Base-by-base conservation (phyloP, 2,888 invertebrate genomes). In the Lasioglossum morio region DNA sequence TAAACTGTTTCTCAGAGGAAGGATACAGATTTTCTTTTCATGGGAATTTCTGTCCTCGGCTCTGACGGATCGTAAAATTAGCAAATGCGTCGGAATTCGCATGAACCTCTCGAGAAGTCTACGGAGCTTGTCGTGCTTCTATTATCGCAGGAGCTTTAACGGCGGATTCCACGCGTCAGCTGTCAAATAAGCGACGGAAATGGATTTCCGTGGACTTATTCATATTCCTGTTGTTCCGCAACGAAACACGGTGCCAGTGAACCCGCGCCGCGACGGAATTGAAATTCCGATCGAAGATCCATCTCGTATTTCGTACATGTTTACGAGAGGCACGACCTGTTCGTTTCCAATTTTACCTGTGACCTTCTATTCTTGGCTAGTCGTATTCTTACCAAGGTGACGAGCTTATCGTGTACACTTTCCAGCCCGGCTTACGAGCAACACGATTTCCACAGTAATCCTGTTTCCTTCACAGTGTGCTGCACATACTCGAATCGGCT, bases 201-300 rank as follows among this genome's bases (percentile, higher is more conserved):
- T 73, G 60, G 60, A 66, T 79, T 79, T 73, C 63, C 69, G 37
- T 60, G 14, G 34, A 37, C 76, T 82, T 76, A 82, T 82, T 85
- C 83, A 63, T 82, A 79, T 81, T 75, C 70, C 48, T 16, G 34
- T 70, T 43, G 78, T 72, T 57, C 46, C 34, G 27, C 43, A 30
- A 7, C 34, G 72, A 72, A 46, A 69, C 1, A 23, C 43, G 23
- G 46, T 69, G 69, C 76, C 66, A n/a, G 40, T 74, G 75, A 78
- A 60, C 63, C 40, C 60, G 30, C 34, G n/a, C 43, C 14, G 60
- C 34, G n/a, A 34, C 14, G 60, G 16, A 72, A 87, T 79, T 74
- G 77, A 72, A 79, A 85, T 85, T 80, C 82, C 77, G 63, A 37
- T 82, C 77, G 81, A 27, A 27, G 69, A 81, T 66, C 66, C 72